Conservation (phyloP, 2,797 vertebrate genomes). For the Rachycentron canadum region DNA sequence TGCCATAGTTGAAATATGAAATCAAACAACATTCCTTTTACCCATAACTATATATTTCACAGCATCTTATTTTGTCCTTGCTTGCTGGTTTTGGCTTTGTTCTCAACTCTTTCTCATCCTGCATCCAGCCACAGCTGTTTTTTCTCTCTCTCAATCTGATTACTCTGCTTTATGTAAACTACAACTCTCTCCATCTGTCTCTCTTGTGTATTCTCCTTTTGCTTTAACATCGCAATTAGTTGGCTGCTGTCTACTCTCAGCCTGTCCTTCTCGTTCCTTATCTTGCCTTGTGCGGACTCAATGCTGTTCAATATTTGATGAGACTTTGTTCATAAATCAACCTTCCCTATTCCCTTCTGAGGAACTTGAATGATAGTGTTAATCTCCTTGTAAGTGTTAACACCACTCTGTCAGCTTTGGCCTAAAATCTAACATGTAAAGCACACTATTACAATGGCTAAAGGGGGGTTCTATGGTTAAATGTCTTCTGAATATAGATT, state of each 20-base stretch:
- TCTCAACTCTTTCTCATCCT: conserved; percentile 15
- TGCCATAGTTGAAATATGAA: conserved; percentile 25
- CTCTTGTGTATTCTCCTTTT: conserved; percentile 63
- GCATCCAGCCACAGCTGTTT: conserved; percentile 21
- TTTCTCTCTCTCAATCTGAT: conserved; percentile 64
- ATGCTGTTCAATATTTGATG: conserved; percentile 81
- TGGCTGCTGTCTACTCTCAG: conserved; percentile 53
- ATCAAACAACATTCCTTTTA: conserved; percentile 24
- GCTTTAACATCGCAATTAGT: conserved; percentile 78
- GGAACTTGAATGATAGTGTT: conserved; percentile 62
- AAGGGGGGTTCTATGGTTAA: not conserved
- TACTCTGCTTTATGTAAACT: conserved; percentile 79
- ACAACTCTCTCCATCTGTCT: conserved; percentile 50
- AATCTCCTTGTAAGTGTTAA: conserved; percentile 56
- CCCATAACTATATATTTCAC: not conserved
- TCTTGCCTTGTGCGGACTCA: conserved; percentile 66
- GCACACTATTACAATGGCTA: conserved; percentile 15
- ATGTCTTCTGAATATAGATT: conserved; percentile 25
- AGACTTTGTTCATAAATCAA: conserved; percentile 79
- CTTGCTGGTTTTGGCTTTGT: conserved; percentile 26
- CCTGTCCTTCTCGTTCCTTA: conserved; percentile 61
- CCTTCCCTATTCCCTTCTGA: conserved; percentile 51
- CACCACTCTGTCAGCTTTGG: conserved; percentile 41
- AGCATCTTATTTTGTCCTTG: conserved; percentile 14
- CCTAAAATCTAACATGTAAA: conserved; percentile 32